Conservation (phyloP, 2,113 vertebrate genomes). For the Origma solitaria region DNA sequence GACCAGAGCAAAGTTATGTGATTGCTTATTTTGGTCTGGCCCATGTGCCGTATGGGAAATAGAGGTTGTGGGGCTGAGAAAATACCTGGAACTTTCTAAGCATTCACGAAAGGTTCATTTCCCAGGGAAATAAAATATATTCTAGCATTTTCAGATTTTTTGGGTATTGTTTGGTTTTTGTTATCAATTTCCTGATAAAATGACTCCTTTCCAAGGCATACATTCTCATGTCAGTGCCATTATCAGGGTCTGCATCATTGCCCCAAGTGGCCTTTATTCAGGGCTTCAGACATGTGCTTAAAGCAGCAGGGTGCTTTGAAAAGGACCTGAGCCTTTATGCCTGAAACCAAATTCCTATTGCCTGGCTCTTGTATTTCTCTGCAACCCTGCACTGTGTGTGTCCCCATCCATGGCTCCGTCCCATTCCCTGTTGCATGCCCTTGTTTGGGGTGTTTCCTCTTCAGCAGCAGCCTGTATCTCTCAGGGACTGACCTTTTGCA, state of each 20-base stretch:
- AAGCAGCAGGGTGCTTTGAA: not conserved
- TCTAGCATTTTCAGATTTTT: not conserved
- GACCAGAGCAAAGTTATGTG: not conserved
- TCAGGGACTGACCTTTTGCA: not conserved
- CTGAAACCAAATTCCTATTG: not conserved
- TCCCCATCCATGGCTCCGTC: rapidly evolving
- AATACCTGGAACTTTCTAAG: not conserved
- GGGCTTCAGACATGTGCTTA: not conserved
- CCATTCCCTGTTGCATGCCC: too few species aligned
- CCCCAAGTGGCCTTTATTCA: not conserved
- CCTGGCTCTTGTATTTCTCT: not conserved
- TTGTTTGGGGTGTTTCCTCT: not conserved
- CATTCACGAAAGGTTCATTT: not conserved
- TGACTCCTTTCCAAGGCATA: not conserved
- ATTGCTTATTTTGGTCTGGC: not conserved
- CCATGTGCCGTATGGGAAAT: not conserved
- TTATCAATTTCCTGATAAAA: not conserved
- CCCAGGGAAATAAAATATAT: not conserved
- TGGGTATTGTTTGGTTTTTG: not conserved
- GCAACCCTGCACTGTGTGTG: not conserved
- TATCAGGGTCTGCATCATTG: not conserved
- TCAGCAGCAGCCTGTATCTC: not conserved
- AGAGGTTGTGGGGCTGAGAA: not conserved
- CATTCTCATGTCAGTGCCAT: not conserved
- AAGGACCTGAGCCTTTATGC: not conserved